Evolutionary conservation across 2,888 invertebrate species (phyloP).

Genomic region (Teinopalpus imperialis): DNA sequence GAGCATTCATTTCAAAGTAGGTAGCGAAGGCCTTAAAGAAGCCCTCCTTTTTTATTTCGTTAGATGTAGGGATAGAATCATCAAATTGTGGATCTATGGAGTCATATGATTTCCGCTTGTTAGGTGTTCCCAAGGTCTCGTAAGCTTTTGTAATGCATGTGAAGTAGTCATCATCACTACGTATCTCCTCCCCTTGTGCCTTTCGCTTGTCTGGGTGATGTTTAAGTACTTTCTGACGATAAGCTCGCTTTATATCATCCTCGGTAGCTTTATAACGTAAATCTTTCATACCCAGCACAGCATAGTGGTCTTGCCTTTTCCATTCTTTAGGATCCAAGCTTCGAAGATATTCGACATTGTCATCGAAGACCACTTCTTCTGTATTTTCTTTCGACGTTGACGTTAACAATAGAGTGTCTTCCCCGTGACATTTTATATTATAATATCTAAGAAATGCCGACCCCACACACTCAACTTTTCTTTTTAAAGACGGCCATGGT

Average conservation of each 20-base stretch:
- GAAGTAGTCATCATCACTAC: conserved; percentile 97
- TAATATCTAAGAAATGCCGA: conserved; percentile 74
- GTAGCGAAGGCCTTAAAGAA: conserved; percentile 87
- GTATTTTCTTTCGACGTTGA: conserved; percentile 68
- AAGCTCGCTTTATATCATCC: conserved; percentile 96
- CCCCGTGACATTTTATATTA: conserved; percentile 74
- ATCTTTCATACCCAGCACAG: conserved; percentile 94
- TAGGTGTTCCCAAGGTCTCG: conserved; percentile 91
- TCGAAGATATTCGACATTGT: conserved; percentile 91
- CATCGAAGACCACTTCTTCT: conserved; percentile 78
- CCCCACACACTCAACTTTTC: conserved; percentile 77
- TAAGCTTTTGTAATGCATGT: conserved; percentile 99
- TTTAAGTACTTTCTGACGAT: conserved; percentile 88
- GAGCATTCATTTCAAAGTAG: conserved; percentile 88
- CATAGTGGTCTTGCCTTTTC: conserved; percentile 99
- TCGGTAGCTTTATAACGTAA: conserved; percentile 93
- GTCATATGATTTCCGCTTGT: conserved; percentile 95
- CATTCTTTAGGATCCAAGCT: conserved; percentile 97
- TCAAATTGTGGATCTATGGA: conserved; percentile 98
- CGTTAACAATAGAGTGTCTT: conserved; percentile 65
- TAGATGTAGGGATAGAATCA: conserved; percentile 89
- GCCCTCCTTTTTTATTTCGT: conserved; percentile 87
- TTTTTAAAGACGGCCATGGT: conserved; percentile 57
- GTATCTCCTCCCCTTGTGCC: conserved; percentile 92
- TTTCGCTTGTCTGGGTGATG: conserved; percentile 99